Base-by-base conservation (phyloP, 2,797 vertebrate genomes). In the Thunnus albacares region DNA sequence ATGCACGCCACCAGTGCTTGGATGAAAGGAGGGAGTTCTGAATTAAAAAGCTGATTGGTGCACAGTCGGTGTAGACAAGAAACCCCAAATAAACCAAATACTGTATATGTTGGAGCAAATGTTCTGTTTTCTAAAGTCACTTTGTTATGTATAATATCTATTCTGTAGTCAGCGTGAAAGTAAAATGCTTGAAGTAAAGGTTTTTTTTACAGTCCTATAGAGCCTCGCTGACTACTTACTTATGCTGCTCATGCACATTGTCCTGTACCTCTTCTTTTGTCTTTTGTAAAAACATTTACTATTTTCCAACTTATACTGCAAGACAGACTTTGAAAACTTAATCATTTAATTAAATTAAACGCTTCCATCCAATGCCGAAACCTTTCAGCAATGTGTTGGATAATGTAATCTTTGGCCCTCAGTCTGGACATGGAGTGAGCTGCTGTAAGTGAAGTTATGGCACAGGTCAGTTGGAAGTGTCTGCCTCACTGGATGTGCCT, bases 401-500 rank as follows among this genome's bases (percentile, higher is more conserved):
- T 47, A 78, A 70, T 78, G 61, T 75, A 70, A 85, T 79, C 38
- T 60, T 12, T 66, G 63, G 63, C 69, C 66, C 69, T 90, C 45
- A 41, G 52, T 71, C 74, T 75, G 79, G 62, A 80, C 66, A 5
- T 35, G 62, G 60, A 62, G 22, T 35, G 66, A 73, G 71, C 72
- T 35, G 60, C 76, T 79, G 56, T 75, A 56, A 80, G 77, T 77
- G 68, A 84, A 84, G 65, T 76, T 71, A 77, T 68, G 78, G 84
- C 80, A 38, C n/a, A 58, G 88, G 90, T 92, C 89, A 90, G 85
- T 63, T 71, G 80, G 85, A 86, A 88, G 71, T 24, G 53, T 77
- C 66, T 73, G 73, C 81, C 80, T 88, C 72, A 51, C 84, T 85
- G 77, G 77, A 81, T 81, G 75, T 62, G 78, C 74, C 80, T 91